Evolutionary conservation across 2,888 invertebrate genomes (phyloP).

Genomic region (Keiferia lycopersicella): DNA sequence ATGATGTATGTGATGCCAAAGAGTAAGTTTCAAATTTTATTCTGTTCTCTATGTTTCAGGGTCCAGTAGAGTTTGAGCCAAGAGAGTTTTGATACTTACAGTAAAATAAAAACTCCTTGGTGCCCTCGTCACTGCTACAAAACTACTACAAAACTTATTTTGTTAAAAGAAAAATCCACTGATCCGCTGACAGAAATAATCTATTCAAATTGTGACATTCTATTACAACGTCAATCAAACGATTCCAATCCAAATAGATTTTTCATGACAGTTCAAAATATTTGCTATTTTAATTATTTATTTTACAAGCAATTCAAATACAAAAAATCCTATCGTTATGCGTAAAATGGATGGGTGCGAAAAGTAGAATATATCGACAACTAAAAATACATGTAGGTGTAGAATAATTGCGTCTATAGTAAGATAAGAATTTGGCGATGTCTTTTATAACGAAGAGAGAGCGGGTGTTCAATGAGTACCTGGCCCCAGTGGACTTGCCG

Average conservation of each 20-base stretch:
- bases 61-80: no score
- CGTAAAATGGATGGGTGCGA: constrained; percentile 66
- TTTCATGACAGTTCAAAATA: constrained; percentile 67
- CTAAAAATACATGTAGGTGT: constrained; percentile 46
- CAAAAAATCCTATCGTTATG: constrained; percentile 60
- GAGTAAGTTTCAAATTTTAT: no score
- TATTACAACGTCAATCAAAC: constrained; percentile 47
- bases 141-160: not conserved
- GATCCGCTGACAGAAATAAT: constrained; percentile 17
- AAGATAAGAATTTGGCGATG: constrained; percentile 57
- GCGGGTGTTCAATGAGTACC: constrained; percentile 70
- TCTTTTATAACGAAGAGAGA: constrained; percentile 77
- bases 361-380: constrained; percentile 52
- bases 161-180: constrained; percentile 1
- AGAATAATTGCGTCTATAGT: constrained; percentile 47
- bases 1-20: no score
- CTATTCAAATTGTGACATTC: constrained; percentile 60
- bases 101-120: no score
- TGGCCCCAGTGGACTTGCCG: constrained; percentile 67
- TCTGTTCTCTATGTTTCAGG: not conserved
- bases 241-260: constrained; percentile 62
- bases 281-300: constrained; percentile 70
- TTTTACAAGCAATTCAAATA: constrained; percentile 54
- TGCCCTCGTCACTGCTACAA: no score
- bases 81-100: no score